Base-by-base conservation (phyloP, 2,113 vertebrate species). In the Myiozetetes cayanensis region DNA sequence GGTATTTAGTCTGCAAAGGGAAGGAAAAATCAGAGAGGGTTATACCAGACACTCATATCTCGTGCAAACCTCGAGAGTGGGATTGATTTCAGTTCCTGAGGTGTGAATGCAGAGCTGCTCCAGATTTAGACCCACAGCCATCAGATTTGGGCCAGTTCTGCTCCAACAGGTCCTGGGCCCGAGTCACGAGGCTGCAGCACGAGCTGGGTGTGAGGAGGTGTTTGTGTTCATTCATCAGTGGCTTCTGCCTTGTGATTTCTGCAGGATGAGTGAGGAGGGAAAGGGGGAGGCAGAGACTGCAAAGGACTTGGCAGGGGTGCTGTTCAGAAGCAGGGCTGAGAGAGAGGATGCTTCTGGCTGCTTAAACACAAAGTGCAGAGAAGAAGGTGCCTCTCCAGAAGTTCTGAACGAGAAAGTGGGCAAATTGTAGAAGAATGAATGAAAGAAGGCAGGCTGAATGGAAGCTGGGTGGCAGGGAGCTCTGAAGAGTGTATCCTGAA, bases 1-100 rank as follows among this genome's bases (percentile, higher is more conserved):
- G 98, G 79, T 95, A 89, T 5, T 95, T 95, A 2, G 98, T 98
- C 98, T 98, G 96, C 33, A 67, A 85, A 67, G 75, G 24, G 10
- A n/a, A 59, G 35, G 21, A 14, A 13, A 85, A 84, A 39, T 28
- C 52, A 41, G 12, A 24, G 4, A 1, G 1, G 3, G 2, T 41
- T 1, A 4, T 4, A 21, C 14, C n/a, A 74, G 30, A 30, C 3
- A 10, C 53, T 67, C 22, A 0, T 7, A 3, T 9, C 50, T 35
- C 30, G 11, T 31, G 18, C 59, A 41, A 28, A 19, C 10, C 50
- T 27, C 6, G 4, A 2, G 4, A 49, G 41, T 16, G 22, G 52
- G 66, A 31, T 83, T 41, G 35, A 33, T 53, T 52, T 62, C 49
- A 15, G 44, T 15, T 41, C n/a, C 43, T 12, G 2, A n/a, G 62